These are phyloP conservation scores for Mola mola DNA, from an alignment of 2,113 vertebrate species.

Conservation along the genomic window DNA sequence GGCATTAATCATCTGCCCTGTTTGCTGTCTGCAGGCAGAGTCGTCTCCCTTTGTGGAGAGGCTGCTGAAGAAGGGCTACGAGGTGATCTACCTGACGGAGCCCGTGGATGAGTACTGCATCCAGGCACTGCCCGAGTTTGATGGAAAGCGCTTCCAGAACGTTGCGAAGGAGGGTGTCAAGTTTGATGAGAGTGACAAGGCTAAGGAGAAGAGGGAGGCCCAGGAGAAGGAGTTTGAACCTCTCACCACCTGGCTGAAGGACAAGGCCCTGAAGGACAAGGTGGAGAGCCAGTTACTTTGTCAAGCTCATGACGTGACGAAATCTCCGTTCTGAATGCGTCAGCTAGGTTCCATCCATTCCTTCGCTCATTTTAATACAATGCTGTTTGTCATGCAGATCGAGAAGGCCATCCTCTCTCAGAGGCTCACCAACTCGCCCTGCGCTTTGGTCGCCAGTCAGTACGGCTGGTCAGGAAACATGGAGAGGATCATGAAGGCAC, in stretches of 20 bases:
- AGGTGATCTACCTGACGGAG: slow-evolving; percentile 97
- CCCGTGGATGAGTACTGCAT: slow-evolving; percentile 99
- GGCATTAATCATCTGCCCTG: background rate
- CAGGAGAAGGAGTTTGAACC: slow-evolving; percentile 95
- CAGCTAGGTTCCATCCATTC: background rate
- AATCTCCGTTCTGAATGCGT: background rate
- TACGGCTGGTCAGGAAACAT: slow-evolving; percentile 99
- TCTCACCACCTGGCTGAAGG: slow-evolving; percentile 96
- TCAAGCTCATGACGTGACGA: background rate
- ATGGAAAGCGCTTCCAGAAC: slow-evolving; percentile 98
- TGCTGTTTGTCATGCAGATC: slow-evolving; percentile 79
- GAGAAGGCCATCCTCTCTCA: slow-evolving; percentile 96
- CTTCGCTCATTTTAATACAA: background rate
- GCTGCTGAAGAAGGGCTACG: slow-evolving; percentile 97
- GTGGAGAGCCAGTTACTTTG: slow-evolving; percentile 70
- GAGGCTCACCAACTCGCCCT: slow-evolving; percentile 93
- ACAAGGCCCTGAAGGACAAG: slow-evolving; percentile 94
- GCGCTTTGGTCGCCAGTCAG: slow-evolving; percentile 96
- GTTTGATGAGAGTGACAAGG: slow-evolving; percentile 95
- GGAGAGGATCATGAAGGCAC: slow-evolving; percentile 99
- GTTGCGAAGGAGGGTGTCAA: slow-evolving; percentile 98
- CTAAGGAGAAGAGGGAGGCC: slow-evolving; percentile 91
- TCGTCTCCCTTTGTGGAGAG: slow-evolving; percentile 96
- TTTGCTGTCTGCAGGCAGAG: slow-evolving; percentile 84
- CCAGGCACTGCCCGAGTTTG: slow-evolving; percentile 96